Evolutionary conservation across 2,113 vertebrate species (phyloP).

Genomic region (Chamaea fasciata): DNA sequence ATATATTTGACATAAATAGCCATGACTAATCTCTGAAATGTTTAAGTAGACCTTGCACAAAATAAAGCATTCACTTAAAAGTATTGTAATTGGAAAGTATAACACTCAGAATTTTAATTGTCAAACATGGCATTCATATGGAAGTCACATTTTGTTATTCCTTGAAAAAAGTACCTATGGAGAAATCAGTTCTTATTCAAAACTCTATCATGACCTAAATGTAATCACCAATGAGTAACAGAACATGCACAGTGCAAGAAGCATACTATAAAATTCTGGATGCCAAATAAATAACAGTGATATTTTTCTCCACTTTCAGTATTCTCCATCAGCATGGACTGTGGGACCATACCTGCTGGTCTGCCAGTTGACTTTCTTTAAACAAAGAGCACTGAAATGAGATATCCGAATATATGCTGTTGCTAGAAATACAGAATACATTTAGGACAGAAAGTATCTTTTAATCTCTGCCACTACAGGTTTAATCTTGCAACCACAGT

Average conservation of each 20-base stretch:
- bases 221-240: background rate
- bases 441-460: background rate
- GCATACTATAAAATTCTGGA: background rate
- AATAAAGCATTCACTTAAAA: conserved; percentile 39
- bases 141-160: background rate
- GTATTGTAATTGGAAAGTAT: background rate
- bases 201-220: background rate
- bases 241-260: background rate
- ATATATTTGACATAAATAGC: background rate
- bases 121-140: background rate
- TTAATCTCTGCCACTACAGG: background rate
- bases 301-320: background rate
- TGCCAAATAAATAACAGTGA: background rate
- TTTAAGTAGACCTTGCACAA: background rate
- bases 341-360: background rate
- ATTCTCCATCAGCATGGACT: background rate
- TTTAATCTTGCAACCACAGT: background rate
- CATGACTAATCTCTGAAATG: background rate
- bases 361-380: background rate
- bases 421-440: background rate
- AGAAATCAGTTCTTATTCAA: background rate
- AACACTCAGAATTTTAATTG: conserved; percentile 8
- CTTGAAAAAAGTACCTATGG: background rate
- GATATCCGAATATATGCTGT: background rate
- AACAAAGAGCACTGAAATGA: background rate